Base-by-base conservation (phyloP, 2,113 vertebrate species). In the Azemiops feae region DNA sequence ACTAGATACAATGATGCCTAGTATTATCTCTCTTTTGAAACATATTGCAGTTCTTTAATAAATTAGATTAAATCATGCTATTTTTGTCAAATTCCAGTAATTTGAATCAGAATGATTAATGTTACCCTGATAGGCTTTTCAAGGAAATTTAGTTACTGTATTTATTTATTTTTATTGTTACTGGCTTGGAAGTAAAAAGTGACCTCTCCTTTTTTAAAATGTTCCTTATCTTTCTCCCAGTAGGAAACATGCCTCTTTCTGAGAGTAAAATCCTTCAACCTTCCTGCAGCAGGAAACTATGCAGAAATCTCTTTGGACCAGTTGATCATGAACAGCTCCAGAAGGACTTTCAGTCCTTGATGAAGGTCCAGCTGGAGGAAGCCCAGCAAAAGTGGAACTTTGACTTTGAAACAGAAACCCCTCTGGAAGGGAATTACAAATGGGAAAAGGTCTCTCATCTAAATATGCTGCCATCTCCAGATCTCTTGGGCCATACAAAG, bases 321-420 rank as follows among this genome's bases (percentile, higher is more conserved):
- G 97, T 99, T 52, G 98, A 99, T 97, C 96, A 97, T 0, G 96
- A 98, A 9, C 97, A 98, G 96, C 96, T 99, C 81, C 97, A 96
- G 93, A 92, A 39, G 0, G 99, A 99, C 92, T 98, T 97, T 20
- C 96, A 97, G 1, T 89, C 95, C 0, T 88, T 97, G 8, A 91
- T 99, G 93, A 96, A 50, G 23, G 95, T 96, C 4, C 97, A 98
- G 18, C 96, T 98, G 91, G 97, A 98, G 23, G 98, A 98, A 25
- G 98, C 98, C 5, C 97, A 97, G 0, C 93, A 34, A 0, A 98
- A 98, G 27, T 99, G 99, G 99, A 98, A 98, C 96, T 99, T 99
- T 45, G 97, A 99, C 97, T 99, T 99, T 52, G 88, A 96, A 93
- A 97, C 95, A 0, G 98, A 99, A 89, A 98, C 97, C 1, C 99